Percentiles rank a stretch among this genome's conserved stretches.
Evolutionary conservation across 92 coral and sea anemone species (phyloP).

Genomic region (Porites evermanni): DNA sequence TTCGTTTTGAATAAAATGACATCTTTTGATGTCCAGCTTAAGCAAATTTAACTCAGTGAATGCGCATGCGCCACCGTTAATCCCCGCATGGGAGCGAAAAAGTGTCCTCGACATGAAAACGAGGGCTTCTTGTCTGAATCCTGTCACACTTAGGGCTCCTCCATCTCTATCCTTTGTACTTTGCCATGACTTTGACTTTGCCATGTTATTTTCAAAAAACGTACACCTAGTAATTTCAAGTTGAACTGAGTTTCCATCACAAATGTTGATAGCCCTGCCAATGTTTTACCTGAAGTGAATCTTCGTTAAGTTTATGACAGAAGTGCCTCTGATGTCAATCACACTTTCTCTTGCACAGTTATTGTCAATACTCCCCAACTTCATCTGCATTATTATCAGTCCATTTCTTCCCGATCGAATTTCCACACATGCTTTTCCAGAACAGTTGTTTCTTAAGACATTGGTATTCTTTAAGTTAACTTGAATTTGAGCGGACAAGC

Average conservation of each 20-base stretch:
- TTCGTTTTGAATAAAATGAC: too few relatives aligned
- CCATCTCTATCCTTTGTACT: too few relatives aligned
- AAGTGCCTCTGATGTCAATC: neutral
- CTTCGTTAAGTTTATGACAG: neutral
- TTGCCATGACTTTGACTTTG: too few relatives aligned
- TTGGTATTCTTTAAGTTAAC: constrained; percentile 1
- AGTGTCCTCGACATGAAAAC: too few relatives aligned
- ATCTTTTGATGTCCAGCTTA: too few relatives aligned
- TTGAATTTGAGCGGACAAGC: neutral
- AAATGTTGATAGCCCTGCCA: constrained; percentile 21
- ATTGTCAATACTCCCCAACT: constrained; percentile 11
- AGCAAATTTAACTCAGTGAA: too few relatives aligned
- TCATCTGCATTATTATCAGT: neutral
- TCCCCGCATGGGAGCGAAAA: too few relatives aligned
- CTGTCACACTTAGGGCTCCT: constrained; percentile 38
- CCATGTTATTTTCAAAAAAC: neutral
- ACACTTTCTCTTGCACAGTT: constrained; percentile 19
- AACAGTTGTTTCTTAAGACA: neutral
- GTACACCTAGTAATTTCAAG: neutral
- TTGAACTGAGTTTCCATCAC: neutral
- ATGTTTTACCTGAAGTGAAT: neutral
- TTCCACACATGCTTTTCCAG: constrained; percentile 11
- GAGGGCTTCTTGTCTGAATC: too few relatives aligned
- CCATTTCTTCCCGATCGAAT: constrained; percentile 10
- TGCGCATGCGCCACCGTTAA: too few relatives aligned